Evolutionary conservation across 1,140 invertebrate species (phyloP), one percentile per base, ranked within the genome.

Genomic region (Lordiphosa stackelbergi): DNA sequence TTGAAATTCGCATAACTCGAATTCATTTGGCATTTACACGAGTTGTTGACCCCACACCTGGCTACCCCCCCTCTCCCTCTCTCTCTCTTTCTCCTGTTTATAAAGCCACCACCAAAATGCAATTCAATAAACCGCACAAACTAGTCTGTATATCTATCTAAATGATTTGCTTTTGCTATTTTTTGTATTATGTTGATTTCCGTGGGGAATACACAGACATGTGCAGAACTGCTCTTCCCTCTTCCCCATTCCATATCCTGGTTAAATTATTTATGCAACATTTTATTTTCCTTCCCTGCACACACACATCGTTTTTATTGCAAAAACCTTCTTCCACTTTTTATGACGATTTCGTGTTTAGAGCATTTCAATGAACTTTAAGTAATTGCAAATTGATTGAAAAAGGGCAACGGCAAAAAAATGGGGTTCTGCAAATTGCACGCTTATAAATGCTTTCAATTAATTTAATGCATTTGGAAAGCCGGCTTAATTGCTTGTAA

Each of bases 351-450:
- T 73, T 73, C 77, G 77, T 83, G 78, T 83, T 83, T 83, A 73
- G 63, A 60, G 64, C 71, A 60, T 72, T 66, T 56, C 57, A 56
- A 65, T 64, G 61, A 70, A 73, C 72, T 70, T 81, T 62, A 85
- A 85, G 81, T 85, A 85, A 85, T 79, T 75, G 79, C 69, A 81
- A 85, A 81, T 85, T 77, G 75, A 85, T 85, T 85, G 81, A 81
- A 74, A 63, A 71, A 22, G 24, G 19, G 52, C 52, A 41, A 11
- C 41, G 13, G 34, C n/a, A n/a, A 22, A 8, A 43, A 12, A 19
- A 8, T 10, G 35, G n/a, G 41, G 36, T 49, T 43, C 38, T 31
- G 47, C 38, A 63, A 69, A 69, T 64, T 68, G 46, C 73, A 60
- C 54, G 58, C 58, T 69, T 77, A 66, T 62, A 78, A 78, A 73